Evolutionary conservation across 2,113 vertebrate species (phyloP).

Genomic region (Columbina picui): DNA sequence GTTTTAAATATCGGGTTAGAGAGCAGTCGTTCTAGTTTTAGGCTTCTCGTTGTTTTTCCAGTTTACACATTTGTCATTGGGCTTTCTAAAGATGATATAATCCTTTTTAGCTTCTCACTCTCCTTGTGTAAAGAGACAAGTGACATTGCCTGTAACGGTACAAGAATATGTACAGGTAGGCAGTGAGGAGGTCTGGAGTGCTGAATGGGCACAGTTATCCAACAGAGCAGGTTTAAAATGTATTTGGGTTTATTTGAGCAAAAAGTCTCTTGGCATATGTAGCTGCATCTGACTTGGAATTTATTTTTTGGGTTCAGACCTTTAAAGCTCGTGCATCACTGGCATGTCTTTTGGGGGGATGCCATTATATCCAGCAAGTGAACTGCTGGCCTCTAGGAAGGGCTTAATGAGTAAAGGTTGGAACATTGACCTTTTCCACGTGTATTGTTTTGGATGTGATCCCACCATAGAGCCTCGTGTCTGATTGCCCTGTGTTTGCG

Average conservation of each 20-base stretch:
- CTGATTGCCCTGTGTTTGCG: neutral
- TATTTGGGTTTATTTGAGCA: neutral
- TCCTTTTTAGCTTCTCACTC: neutral
- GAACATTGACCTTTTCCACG: slow-evolving; percentile 16
- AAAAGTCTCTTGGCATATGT: neutral
- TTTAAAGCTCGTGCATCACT: neutral
- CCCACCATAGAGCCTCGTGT: neutral
- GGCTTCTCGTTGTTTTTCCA: neutral
- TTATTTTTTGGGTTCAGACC: neutral
- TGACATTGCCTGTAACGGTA: neutral
- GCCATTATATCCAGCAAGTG: neutral
- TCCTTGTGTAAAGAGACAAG: neutral
- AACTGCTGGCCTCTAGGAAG: neutral
- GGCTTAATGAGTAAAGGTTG: slow-evolving; percentile 36
- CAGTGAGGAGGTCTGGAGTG: too few relatives aligned
- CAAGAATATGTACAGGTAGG: neutral
- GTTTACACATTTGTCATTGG: neutral
- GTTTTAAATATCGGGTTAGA: neutral
- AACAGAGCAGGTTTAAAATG: neutral
- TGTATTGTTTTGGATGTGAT: neutral
- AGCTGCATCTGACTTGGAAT: neutral
- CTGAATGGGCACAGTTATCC: neutral
- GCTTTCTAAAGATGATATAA: neutral
- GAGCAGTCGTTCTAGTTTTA: neutral
- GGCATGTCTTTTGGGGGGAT: neutral